Evolutionary conservation across 64 coral and sea anemone genomes (phyloP).

Genomic region (Stichodactyla helianthus): DNA sequence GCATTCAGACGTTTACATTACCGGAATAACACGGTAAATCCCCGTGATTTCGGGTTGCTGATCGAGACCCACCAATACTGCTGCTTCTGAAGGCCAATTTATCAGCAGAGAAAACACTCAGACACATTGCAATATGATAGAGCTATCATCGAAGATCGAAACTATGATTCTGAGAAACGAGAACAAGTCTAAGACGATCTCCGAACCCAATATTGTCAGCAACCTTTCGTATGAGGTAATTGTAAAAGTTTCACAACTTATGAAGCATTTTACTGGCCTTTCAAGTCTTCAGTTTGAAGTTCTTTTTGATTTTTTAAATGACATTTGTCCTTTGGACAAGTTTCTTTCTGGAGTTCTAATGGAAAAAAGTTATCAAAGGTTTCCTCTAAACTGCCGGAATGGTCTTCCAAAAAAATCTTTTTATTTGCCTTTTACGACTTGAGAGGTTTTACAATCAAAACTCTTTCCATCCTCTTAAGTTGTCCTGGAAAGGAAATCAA

Average conservation of each 20-base stretch:
- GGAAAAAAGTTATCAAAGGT: not conserved
- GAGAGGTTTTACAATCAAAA: conserved; percentile 61
- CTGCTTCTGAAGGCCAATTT: no score
- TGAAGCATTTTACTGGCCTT: conserved; percentile 34
- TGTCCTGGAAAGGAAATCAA: conserved; percentile 39
- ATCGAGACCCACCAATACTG: no score
- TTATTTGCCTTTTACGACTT: conserved; percentile 55
- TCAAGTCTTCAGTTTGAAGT: conserved; percentile 36
- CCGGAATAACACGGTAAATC: no score
- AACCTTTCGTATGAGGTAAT: conserved; percentile 24
- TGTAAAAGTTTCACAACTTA: not conserved
- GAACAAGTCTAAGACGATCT: not conserved
- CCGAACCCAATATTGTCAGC: not conserved
- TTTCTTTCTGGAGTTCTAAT: conserved; percentile 13
- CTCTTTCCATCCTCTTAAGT: conserved; percentile 39
- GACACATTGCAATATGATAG: conserved; percentile 12
- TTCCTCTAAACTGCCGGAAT: no score
- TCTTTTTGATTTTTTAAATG: conserved; percentile 35
- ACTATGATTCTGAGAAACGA: conserved; percentile 44
- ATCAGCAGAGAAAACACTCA: no score
- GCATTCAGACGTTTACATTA: no score
- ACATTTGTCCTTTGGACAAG: conserved; percentile 32
- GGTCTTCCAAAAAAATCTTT: no score
- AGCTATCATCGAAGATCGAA: conserved; percentile 40
- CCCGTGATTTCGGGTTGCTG: no score